These are phyloP conservation scores for Acipenser oxyrinchus DNA, from an alignment of 2,797 vertebrate genomes.

Conservation along the genomic window DNA sequence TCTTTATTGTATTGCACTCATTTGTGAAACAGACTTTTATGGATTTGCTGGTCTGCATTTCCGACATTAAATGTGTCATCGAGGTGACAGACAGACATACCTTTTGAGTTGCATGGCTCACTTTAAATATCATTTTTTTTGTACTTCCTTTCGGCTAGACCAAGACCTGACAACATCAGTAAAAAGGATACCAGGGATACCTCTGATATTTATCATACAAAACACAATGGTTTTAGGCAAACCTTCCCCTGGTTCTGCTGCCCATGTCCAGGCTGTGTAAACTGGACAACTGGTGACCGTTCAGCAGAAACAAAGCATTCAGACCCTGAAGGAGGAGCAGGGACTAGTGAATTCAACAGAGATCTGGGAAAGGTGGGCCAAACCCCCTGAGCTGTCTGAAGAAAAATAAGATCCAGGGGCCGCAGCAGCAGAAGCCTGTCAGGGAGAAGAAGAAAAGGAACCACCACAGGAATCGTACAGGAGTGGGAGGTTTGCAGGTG, in stretches of 20 bases:
- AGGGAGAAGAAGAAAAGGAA: conserved; percentile 66
- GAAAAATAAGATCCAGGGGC: conserved; percentile 65
- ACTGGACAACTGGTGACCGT: conserved; percentile 70
- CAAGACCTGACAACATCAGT: conserved; percentile 68
- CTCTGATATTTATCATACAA: conserved; percentile 89
- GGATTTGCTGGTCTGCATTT: not conserved
- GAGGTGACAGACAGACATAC: no score
- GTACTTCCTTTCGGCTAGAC: conserved; percentile 58
- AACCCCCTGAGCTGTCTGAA: conserved; percentile 96
- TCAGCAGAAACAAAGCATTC: conserved; percentile 73
- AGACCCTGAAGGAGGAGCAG: conserved; percentile 76
- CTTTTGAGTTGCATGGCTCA: not conserved
- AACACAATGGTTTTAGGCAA: conserved; percentile 96
- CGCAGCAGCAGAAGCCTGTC: conserved; percentile 44
- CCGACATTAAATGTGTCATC: no score
- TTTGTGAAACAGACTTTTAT: not conserved
- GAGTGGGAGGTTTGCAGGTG: conserved; percentile 11
- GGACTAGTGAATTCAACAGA: conserved; percentile 57
- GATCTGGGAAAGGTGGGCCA: conserved; percentile 64
- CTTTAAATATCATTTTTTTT: conserved; percentile 15
- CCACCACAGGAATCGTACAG: conserved; percentile 58
- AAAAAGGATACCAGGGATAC: conserved; percentile 76
- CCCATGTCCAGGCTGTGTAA: conserved; percentile 69
- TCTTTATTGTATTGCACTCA: not conserved
- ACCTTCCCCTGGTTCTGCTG: conserved; percentile 68